Percentiles rank a stretch among this genome's conserved stretches.
phyloP scores from a whole-genome alignment of 2,888 invertebrate genomes.

The Amiota minor region DNA sequence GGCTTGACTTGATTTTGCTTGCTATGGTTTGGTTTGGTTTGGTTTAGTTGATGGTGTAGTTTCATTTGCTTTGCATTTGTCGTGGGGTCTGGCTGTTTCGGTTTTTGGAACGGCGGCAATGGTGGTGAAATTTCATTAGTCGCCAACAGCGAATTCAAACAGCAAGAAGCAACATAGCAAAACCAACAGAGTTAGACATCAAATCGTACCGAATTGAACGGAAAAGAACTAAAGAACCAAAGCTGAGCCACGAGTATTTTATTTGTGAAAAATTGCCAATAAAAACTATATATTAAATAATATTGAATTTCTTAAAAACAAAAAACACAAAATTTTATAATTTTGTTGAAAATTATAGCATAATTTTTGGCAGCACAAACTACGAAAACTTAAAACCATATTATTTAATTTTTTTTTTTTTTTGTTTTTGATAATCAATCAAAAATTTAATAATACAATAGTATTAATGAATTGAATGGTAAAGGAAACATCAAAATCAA shows the following conservation, averaged over 20 bases:
- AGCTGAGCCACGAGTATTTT: not conserved
- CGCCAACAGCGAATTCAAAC: not conserved
- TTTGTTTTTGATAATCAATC: not conserved
- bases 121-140: slow-evolving; percentile 8
- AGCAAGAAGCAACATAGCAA: not conserved
- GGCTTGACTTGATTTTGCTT: too few species aligned
- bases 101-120: not conserved
- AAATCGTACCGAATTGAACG: too few species aligned
- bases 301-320: not conserved
- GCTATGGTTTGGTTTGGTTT: too few species aligned
- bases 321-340: not conserved
- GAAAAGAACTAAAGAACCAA: not conserved
- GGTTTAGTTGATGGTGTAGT: too few species aligned
- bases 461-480: not conserved
- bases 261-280: not conserved
- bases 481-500: not conserved
- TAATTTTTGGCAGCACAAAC: too few species aligned
- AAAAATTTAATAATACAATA: not conserved
- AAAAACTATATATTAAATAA: not conserved
- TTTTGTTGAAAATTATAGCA: not conserved
- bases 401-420: too few species aligned
- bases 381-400: too few species aligned
- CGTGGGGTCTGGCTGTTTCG: too few species aligned
- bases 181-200: too few species aligned
- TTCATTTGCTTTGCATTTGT: too few species aligned